Conservation (phyloP, 1,140 invertebrate species). For the Teleogryllus occipitalis region DNA sequence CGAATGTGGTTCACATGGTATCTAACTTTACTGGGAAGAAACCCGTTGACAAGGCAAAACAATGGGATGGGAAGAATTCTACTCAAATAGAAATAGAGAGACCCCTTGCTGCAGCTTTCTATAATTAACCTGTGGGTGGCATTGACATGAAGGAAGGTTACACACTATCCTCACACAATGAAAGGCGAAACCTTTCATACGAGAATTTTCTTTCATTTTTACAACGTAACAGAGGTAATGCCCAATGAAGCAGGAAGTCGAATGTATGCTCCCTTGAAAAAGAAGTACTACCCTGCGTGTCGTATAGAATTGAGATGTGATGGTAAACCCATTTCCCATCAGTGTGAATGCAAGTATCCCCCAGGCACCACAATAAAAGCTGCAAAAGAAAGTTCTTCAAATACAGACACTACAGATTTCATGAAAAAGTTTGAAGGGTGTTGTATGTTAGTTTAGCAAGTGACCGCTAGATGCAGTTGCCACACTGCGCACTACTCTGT, state of each 20-base stretch:
- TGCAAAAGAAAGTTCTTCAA: too few relatives aligned
- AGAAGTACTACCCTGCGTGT: too few relatives aligned
- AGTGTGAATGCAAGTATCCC: too few relatives aligned
- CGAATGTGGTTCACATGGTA: slow-evolving; percentile 28
- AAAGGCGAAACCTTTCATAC: slow-evolving; percentile 27
- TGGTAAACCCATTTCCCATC: too few relatives aligned
- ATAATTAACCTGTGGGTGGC: slow-evolving; percentile 35
- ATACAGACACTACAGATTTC: too few relatives aligned
- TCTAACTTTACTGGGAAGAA: slow-evolving; percentile 33
- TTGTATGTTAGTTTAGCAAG: too few relatives aligned
- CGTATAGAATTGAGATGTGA: too few relatives aligned
- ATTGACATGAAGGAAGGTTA: slow-evolving; percentile 32
- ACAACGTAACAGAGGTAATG: slow-evolving; percentile 29
- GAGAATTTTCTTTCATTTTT: slow-evolving; percentile 29
- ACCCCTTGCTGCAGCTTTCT: slow-evolving; percentile 28
- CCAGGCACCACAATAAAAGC: too few relatives aligned
- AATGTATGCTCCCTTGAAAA: too few relatives aligned
- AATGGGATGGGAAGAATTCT: slow-evolving; percentile 25
- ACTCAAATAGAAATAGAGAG: slow-evolving; percentile 25
- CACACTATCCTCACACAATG: slow-evolving; percentile 28
- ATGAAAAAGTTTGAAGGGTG: too few relatives aligned
- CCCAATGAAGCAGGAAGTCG: slow-evolving; percentile 24
- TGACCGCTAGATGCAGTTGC: too few relatives aligned
- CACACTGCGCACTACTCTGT: too few relatives aligned
- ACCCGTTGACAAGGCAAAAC: slow-evolving; percentile 25